Evolutionary conservation across 53 echinoderm and acorn worm species (phyloP), one percentile per base, ranked within the genome.

Genomic region (Glandiceps talaboti): DNA sequence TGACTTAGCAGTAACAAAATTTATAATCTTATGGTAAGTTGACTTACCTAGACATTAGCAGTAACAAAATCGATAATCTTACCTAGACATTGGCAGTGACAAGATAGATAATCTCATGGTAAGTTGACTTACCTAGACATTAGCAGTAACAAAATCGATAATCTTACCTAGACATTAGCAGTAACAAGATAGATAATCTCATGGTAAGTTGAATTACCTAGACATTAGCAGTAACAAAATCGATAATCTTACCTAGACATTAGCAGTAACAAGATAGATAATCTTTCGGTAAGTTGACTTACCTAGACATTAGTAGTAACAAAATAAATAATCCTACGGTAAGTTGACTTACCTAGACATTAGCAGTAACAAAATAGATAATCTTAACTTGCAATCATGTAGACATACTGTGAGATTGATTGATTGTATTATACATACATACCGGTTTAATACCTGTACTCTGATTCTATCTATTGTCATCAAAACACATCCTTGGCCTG

Each of bases 21-120:
- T 79, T 99, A 1, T 93, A 91, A 33, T 72, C 91, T 14, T 90
- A 89, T 79, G 88, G 89, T 79, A 89, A 89, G 33, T 86, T 99
- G 14, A 89, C 91, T 10, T 87, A 87, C 75, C 75, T 99, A 28
- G 99, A 99, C 77, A 83, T 99, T n/a, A n/a, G n/a, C n/a, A n/a
- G n/a, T n/a, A n/a, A n/a, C n/a, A n/a, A n/a, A n/a, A n/a, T n/a
- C n/a, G n/a, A n/a, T n/a, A n/a, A n/a, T n/a, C n/a, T n/a, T n/a
- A n/a, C n/a, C n/a, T n/a, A n/a, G n/a, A n/a, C n/a, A n/a, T n/a
- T 85, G 93, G 99, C 79, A 80, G 86, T 76, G 93, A 97, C 84
- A 83, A 30, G 25, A 84, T 97, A 25, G 86, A 93, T 32, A 90
- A 86, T 72, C 82, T 97, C 26, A 73, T 87, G 0, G 97, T 97